Base-by-base conservation (phyloP, 1,140 invertebrate species). In the Anthonomus grandis region DNA sequence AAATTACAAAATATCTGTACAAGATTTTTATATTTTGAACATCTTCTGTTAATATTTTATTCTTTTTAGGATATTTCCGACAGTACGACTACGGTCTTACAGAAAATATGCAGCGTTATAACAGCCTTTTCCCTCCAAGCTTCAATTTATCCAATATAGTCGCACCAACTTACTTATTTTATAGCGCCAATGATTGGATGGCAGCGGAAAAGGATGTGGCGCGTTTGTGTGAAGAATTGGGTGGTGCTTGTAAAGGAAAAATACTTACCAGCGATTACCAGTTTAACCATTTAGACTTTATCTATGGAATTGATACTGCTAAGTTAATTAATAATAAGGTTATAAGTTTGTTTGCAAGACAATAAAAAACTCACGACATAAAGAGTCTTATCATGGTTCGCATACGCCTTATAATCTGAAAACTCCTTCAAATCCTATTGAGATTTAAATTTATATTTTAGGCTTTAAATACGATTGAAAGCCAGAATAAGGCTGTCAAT, bases 21-120 rank as follows among this genome's bases (percentile, higher is more conserved):
- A n/a, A n/a, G n/a, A n/a, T n/a, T n/a, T n/a, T n/a, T n/a, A n/a
- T n/a, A n/a, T n/a, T n/a, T n/a, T n/a, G n/a, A n/a, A n/a, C n/a
- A n/a, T n/a, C n/a, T n/a, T n/a, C n/a, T n/a, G n/a, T n/a, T n/a
- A n/a, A n/a, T n/a, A n/a, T n/a, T n/a, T n/a, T n/a, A n/a, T n/a
- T n/a, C n/a, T 48, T 65, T 53, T 21, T 23, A 74, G 79, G 78
- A 2, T 69, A 79, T 22, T 87, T 86, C 64, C 73, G 77, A 31
- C 79, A 84, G 61, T 90, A 80, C 57, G 84, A 90, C 68, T 78
- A 79, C 46, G 85, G 85, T 3, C 59, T 69, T 18, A 23, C 61
- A 9, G 57, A 49, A 22, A 83, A 83, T 64, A 63, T 74, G 36
- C 62, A 71, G 36, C 64, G 70, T 6, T 82, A 82, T 58, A 71